Percentiles rank a stretch among this genome's conserved stretches.
Conservation (phyloP, 2,888 invertebrate species). For the Drosophila parthenogenetica region DNA sequence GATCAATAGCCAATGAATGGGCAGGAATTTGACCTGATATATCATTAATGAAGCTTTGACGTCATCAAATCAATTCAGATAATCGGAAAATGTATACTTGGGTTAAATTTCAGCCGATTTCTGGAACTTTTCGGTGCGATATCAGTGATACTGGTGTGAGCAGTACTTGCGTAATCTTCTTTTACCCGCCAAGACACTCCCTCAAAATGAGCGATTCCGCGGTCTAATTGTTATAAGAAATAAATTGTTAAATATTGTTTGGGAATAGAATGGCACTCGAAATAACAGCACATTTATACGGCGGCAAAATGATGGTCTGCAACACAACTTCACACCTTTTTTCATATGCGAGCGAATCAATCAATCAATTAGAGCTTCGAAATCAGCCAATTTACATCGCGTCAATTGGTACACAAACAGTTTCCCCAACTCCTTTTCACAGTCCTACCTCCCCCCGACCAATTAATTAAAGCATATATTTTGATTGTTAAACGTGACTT, state of each 20-base stretch:
- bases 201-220: slow-evolving; percentile 18
- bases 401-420: slow-evolving; percentile 62
- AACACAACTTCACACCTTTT: slow-evolving; percentile 31
- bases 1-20: slow-evolving; percentile 38
- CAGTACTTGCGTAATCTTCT: slow-evolving; percentile 8
- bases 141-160: slow-evolving; percentile 14
- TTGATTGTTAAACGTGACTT: slow-evolving; percentile 36
- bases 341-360: slow-evolving; percentile 61
- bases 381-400: slow-evolving; percentile 58
- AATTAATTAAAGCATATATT: slow-evolving; percentile 21
- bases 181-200: slow-evolving; percentile 3
- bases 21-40: slow-evolving; percentile 28
- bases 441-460: neutral
- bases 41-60: slow-evolving; percentile 53
- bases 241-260: slow-evolving; percentile 60
- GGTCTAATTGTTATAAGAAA: slow-evolving; percentile 50
- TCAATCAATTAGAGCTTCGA: slow-evolving; percentile 70
- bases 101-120: slow-evolving; percentile 27
- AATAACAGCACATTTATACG: slow-evolving; percentile 67
- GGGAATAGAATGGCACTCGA: slow-evolving; percentile 51
- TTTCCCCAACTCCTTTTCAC: neutral
- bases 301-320: slow-evolving; percentile 54
- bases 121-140: slow-evolving; percentile 20
- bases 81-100: slow-evolving; percentile 51
- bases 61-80: slow-evolving; percentile 41